Conservation (phyloP, 2,797 vertebrate species). For the Danio jaintianensis region DNA sequence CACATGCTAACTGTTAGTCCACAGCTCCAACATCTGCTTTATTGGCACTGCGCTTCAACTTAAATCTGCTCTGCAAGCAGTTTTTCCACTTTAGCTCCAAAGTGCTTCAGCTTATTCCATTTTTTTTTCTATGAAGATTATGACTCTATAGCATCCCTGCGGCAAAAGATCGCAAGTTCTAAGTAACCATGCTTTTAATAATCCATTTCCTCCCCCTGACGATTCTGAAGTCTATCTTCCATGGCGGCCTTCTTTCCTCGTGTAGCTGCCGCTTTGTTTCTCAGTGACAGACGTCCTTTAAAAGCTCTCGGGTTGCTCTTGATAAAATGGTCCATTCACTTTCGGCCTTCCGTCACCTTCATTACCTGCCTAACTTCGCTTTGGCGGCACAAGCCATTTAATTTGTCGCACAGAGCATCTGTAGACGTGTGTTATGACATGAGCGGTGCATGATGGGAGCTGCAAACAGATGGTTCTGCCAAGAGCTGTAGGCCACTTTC, state of each 20-base stretch:
- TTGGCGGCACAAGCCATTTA: slow-evolving; percentile 24
- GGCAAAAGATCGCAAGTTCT: slow-evolving; percentile 18
- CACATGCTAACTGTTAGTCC: neutral
- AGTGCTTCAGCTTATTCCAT: slow-evolving; percentile 12
- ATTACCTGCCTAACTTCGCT: slow-evolving; percentile 26
- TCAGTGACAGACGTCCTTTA: slow-evolving; percentile 25
- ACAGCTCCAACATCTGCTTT: neutral
- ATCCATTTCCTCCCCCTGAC: slow-evolving; percentile 20
- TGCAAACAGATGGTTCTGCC: slow-evolving; percentile 8
- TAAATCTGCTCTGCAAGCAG: slow-evolving; percentile 11
- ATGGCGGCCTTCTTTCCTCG: slow-evolving; percentile 5
- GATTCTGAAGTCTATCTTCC: slow-evolving; percentile 40
- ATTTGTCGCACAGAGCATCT: slow-evolving; percentile 31
- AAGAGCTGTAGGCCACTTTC: slow-evolving; percentile 11
- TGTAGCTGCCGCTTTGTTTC: slow-evolving; percentile 22
- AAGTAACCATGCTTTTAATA: slow-evolving; percentile 34
- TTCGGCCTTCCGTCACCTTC: slow-evolving; percentile 31
- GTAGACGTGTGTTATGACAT: slow-evolving; percentile 26
- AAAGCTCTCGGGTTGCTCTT: slow-evolving; percentile 46
- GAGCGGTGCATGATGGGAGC: neutral
- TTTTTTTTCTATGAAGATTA: slow-evolving; percentile 15
- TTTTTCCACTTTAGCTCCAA: slow-evolving; percentile 26
- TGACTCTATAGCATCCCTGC: slow-evolving; percentile 3
- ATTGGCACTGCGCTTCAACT: slow-evolving; percentile 1
- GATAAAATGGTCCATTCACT: slow-evolving; percentile 49